These are phyloP conservation scores for Serinus canaria DNA, from an alignment of 2,113 vertebrate genomes.

Conservation along the genomic window DNA sequence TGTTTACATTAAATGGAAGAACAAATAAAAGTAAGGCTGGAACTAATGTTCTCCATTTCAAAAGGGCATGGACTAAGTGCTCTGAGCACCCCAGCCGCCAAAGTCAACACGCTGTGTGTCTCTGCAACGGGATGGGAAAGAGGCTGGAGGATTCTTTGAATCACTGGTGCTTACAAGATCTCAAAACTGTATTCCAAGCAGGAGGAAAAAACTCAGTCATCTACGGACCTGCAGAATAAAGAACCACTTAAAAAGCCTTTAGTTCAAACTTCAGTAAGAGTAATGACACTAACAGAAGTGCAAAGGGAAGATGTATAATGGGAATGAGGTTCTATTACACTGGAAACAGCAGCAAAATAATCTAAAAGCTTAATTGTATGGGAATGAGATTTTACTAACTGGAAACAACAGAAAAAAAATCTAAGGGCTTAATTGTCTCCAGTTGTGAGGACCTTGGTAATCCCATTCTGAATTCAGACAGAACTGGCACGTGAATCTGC, in stretches of 20 bases:
- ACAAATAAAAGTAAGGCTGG: constrained; percentile 15
- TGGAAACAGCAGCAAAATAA: not conserved
- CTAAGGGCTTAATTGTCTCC: not conserved
- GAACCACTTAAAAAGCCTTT: not conserved
- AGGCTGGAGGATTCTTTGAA: not conserved
- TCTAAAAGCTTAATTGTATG: not conserved
- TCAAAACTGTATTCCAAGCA: not conserved
- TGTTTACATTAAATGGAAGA: constrained; percentile 26
- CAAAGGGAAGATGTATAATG: not conserved
- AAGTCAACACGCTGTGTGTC: not conserved
- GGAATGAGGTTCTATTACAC: not conserved
- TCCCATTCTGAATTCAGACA: constrained; percentile 5
- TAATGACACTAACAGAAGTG: not conserved
- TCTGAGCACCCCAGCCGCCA: not conserved
- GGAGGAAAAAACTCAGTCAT: not conserved
- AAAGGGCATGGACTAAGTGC: constrained; percentile 49
- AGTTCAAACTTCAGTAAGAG: not conserved
- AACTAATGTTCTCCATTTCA: constrained; percentile 41
- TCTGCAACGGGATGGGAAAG: not conserved
- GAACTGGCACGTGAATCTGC: not conserved
- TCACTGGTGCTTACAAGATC: not conserved
- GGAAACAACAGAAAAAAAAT: constrained; percentile 9
- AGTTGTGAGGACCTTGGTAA: not conserved
- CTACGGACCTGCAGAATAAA: not conserved
- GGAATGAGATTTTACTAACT: not conserved